Evolutionary conservation across 2,113 vertebrate genomes (phyloP), one percentile per base, ranked within the genome.

Genomic region (Phalacrocorax pelagicus): DNA sequence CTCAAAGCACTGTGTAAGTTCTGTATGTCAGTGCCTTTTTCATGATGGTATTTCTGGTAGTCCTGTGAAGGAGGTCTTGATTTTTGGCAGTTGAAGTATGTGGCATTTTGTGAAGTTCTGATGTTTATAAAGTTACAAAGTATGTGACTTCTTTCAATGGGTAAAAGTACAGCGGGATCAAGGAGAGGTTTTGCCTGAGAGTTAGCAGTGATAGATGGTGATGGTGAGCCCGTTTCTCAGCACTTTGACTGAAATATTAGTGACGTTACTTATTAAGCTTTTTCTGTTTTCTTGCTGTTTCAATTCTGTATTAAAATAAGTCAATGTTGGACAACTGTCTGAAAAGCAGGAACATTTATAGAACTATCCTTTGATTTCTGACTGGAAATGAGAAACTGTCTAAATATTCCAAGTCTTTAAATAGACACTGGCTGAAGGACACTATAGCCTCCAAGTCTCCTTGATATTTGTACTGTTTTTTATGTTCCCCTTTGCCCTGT

Each of bases 331-430:
- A 58, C 20, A 51, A 61, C 23, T 30, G 27, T 86, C 29, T 49
- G 93, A 81, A 90, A 73, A 70, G 22, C 42, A n/a, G 69, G 59
- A 94, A 55, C 11, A 6, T 81, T 83, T 86, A 40, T 92, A 70
- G 93, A 95, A 91, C 83, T 81, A 83, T 10, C 42, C 20, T 83
- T 88, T 92, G 75, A 63, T 90, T 94, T 88, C 65, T 78, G 69
- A 51, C 69, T 96, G 83, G 80, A 91, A 92, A 86, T 59, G 83
- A 51, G 62, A 93, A 96, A 62, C 86, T 88, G 6, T 82, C 65
- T 81, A 81, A 92, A 86, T 88, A 83, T 51, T 88, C 40, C 5
- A 29, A 54, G 72, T 54, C 86, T 94, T 90, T 92, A 95, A 94
- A 92, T 82, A 94, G 80, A 16, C 19, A 2, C 27, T 70, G 71